A percentile compares a stretch with the other conserved stretches of the same genome.
Conservation (phyloP, 2,113 vertebrate genomes). For the Heloderma charlesbogerti region DNA sequence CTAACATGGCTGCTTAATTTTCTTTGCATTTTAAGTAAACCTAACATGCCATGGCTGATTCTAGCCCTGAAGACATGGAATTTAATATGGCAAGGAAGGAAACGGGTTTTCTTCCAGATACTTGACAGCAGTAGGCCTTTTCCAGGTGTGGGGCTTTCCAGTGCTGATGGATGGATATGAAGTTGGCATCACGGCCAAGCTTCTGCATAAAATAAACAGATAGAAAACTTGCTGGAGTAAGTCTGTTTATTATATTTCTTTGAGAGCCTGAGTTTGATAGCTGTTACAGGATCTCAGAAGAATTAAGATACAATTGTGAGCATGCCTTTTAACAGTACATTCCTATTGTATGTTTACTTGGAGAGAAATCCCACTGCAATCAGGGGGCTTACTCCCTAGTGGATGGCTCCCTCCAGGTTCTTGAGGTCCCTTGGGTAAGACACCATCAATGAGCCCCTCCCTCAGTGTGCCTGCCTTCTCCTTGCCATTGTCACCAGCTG, state of each 20-base stretch:
- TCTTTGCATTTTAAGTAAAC: slow-evolving; percentile 21
- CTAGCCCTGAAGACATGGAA: not conserved
- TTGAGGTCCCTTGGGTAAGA: too few species aligned
- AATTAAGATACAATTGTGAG: not conserved
- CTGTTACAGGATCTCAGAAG: not conserved
- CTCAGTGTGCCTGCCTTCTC: too few species aligned
- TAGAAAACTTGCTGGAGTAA: not conserved
- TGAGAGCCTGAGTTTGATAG: not conserved
- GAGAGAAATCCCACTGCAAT: not conserved
- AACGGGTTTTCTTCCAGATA: slow-evolving; percentile 8
- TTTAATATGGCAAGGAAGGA: slow-evolving; percentile 30
- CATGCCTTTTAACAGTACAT: not conserved
- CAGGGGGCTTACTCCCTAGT: not conserved
- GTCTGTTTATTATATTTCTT: not conserved
- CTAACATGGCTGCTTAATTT: slow-evolving; percentile 16
- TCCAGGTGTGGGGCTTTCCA: slow-evolving; percentile 3
- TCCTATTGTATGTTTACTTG: not conserved
- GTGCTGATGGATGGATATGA: not conserved
- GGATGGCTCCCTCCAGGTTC: too few species aligned
- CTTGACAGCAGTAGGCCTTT: not conserved
- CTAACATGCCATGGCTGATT: not conserved
- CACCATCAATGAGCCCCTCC: too few species aligned
- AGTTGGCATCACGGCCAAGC: not conserved
- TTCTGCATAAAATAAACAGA: not conserved
- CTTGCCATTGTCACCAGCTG: too few species aligned